Conservation (phyloP, 2,113 vertebrate genomes). For the Psammodynastes pulverulentus region DNA sequence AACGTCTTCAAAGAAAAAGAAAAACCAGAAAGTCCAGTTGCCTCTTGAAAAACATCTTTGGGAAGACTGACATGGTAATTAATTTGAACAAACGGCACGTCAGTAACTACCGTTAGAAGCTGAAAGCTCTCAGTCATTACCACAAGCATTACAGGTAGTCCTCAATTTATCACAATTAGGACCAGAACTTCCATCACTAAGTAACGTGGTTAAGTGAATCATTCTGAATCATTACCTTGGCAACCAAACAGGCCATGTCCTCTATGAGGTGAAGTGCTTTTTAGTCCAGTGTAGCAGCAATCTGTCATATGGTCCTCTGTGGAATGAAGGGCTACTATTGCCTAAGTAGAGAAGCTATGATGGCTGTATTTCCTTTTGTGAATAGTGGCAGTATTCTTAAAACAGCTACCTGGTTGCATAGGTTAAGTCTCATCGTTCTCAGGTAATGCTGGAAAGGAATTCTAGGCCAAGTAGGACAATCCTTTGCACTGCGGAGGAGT, state of each 20-base stretch:
- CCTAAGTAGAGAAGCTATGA: not conserved
- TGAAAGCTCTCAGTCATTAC: not conserved
- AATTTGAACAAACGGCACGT: not conserved
- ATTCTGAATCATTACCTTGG: not conserved
- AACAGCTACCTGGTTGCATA: not conserved
- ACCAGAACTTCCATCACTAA: not conserved
- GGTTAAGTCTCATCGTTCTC: not conserved
- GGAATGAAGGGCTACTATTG: not conserved
- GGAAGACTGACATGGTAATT: not conserved
- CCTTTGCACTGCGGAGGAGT: not conserved
- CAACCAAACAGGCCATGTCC: not conserved
- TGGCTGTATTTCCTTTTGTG: not conserved
- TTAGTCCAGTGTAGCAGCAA: not conserved
- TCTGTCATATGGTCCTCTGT: not conserved
- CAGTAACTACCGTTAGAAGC: not conserved
- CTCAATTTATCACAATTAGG: not conserved
- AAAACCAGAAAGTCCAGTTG: too few species aligned
- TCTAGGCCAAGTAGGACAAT: not conserved
- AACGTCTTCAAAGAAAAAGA: too few species aligned
- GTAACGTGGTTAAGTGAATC: not conserved
- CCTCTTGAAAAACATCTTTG: too few species aligned
- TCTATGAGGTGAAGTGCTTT: not conserved
- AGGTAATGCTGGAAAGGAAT: not conserved
- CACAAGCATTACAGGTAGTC: not conserved
- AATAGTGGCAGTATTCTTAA: not conserved